Evolutionary conservation across 2,888 invertebrate species (phyloP), one percentile per base, ranked within the genome.

Genomic region (Lasius fuliginosus): DNA sequence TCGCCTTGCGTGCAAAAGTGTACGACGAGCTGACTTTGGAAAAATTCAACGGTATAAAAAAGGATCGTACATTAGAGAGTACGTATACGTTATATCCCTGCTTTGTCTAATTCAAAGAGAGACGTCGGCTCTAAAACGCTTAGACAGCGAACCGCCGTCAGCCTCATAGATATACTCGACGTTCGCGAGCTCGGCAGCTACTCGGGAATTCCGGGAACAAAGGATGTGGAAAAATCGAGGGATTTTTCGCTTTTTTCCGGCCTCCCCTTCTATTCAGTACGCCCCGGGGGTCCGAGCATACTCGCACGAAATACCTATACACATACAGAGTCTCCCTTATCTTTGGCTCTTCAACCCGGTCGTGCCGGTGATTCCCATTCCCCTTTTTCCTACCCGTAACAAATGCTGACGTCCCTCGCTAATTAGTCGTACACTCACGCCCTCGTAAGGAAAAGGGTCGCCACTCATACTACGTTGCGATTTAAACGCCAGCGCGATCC

Each of bases 401-500:
- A n/a, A n/a, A 27, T 4, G 5, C 23, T 46, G 36, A 42, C 23
- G 0, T 33, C 56, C 65, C 65, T 58, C 56, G 58, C 42, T 75
- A 77, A 81, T 81, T 62, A 81, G 49, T 73, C 60, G 71, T 73
- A 62, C 79, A 71, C 60, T 79, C 60, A 23, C 27, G 79, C 46
- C n/a, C 40, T 60, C 23, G 60, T 60, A 27, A 33, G 36, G 12
- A 71, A 49, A 81, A 62, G 73, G 60, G 8, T 27, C 36, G 9
- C 36, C 36, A 33, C 36, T 81, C 36, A 42, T 46, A 23, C 69
- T 69, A 42, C 27, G 27, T 33, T 60, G 27, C 36, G 46, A 18
- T 49, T 81, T 81, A 81, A 81, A 81, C 60, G 58, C 42, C 77
- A 76, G 46, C 67, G 33, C 58, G 30, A 49, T 56, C 23, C 33